Percentiles rank a stretch among this genome's conserved stretches.
Evolutionary conservation across 2,797 vertebrate genomes (phyloP).

Genomic region (Syngnathus rostellatus): DNA sequence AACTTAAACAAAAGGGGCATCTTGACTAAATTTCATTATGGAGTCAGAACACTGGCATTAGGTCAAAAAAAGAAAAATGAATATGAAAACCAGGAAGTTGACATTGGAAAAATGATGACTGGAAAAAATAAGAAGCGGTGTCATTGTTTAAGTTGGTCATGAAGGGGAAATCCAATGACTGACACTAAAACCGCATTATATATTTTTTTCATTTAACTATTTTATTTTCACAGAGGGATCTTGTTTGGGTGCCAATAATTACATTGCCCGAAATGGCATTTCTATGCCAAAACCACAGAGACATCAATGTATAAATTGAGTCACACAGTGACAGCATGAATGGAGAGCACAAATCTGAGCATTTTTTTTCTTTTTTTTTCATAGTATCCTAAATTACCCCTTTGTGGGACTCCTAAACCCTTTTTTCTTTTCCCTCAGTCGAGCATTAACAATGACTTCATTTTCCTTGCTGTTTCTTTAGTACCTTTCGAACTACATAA

Average conservation of each 20-base stretch:
- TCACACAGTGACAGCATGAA: neutral
- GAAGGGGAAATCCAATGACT: neutral
- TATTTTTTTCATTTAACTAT: neutral
- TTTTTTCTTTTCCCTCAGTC: neutral
- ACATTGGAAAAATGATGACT: neutral
- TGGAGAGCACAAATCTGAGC: neutral
- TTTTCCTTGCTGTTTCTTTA: neutral
- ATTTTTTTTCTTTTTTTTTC: neutral
- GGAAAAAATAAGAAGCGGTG: neutral
- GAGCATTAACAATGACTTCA: neutral
- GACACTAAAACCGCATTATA: neutral
- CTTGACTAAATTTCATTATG: neutral
- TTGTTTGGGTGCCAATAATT: neutral
- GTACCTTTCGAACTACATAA: neutral
- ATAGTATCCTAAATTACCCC: neutral
- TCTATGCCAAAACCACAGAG: neutral
- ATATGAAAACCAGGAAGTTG: neutral
- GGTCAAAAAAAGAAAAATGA: neutral
- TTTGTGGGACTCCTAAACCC: neutral
- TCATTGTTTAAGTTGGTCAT: neutral
- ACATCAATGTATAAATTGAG: neutral
- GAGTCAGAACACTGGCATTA: neutral
- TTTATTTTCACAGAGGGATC: neutral
- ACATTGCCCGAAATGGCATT: neutral
- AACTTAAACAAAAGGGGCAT: slow-evolving; percentile 3